Conservation (phyloP, 1,140 invertebrate genomes). For the Nixonia krombeini region DNA sequence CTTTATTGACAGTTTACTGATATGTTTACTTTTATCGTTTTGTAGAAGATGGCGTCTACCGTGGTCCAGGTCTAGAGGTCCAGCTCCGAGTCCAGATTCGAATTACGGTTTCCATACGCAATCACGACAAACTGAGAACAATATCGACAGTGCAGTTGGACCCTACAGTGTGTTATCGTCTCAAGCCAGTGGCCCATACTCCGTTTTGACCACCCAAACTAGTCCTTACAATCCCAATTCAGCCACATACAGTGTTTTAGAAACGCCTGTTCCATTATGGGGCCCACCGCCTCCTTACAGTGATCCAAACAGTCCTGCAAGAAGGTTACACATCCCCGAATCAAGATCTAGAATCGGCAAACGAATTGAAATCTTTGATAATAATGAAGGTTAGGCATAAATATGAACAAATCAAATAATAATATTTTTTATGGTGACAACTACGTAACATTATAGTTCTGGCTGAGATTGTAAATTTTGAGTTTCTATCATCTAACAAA, state of each 20-base stretch:
- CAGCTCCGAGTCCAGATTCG: conserved; percentile 74
- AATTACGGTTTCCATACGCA: conserved; percentile 77
- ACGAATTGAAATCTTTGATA: conserved; percentile 63
- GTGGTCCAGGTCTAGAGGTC: conserved; percentile 67
- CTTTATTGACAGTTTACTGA: background rate
- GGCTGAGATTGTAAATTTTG: too few relatives aligned
- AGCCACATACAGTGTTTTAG: conserved; percentile 71
- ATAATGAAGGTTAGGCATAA: conserved; percentile 63
- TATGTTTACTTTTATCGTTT: conserved; percentile 8
- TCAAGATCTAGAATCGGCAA: conserved; percentile 60
- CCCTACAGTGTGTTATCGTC: conserved; percentile 63
- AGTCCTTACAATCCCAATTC: conserved; percentile 48
- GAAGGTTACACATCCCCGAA: conserved; percentile 62
- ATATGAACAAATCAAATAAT: too few relatives aligned
- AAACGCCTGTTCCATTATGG: conserved; percentile 76
- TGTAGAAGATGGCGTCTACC: conserved; percentile 67
- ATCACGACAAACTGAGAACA: conserved; percentile 62
- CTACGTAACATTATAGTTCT: too few relatives aligned
- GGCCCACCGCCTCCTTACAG: conserved; percentile 83
- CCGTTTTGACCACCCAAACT: conserved; percentile 60
- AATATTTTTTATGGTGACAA: too few relatives aligned
- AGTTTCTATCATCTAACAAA: too few relatives aligned
- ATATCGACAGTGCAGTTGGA: conserved; percentile 50
- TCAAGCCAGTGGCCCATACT: conserved; percentile 62
- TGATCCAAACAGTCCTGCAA: conserved; percentile 78